Evolutionary conservation across 2,888 invertebrate species (phyloP).

Genomic region (Patella caerulea): DNA sequence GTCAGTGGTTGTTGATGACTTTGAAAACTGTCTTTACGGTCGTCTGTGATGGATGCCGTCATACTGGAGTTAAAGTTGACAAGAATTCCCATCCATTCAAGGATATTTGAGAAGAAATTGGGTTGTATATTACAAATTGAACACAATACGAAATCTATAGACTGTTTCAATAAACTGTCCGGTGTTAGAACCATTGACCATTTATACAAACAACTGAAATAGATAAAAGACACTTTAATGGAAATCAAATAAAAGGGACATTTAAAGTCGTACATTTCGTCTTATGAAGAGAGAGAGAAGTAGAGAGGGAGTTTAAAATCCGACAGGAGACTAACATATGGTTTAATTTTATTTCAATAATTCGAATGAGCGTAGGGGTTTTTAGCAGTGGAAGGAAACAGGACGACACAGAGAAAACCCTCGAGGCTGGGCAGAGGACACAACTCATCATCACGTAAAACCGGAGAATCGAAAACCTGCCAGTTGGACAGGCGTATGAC

Average conservation of each 20-base stretch:
- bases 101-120: constrained; percentile 81
- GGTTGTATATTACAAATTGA: constrained; percentile 88
- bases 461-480: too few relatives aligned
- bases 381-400: too few relatives aligned
- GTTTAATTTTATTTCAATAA: too few relatives aligned
- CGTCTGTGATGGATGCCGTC: constrained; percentile 77
- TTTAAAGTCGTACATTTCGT: too few relatives aligned
- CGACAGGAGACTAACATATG: too few relatives aligned
- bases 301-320: too few relatives aligned
- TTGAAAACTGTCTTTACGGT: constrained; percentile 72
- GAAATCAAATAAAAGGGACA: background rate
- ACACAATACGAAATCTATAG: constrained; percentile 88
- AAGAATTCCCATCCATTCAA: constrained; percentile 79
- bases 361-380: too few relatives aligned
- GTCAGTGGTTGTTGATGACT: constrained; percentile 68
- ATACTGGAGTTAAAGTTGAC: constrained; percentile 71
- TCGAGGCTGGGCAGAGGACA: too few relatives aligned
- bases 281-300: too few relatives aligned
- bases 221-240: constrained; percentile 20
- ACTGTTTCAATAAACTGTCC: constrained; percentile 81
- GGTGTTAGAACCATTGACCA: constrained; percentile 83
- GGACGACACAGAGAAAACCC: too few relatives aligned
- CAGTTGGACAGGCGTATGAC: too few relatives aligned
- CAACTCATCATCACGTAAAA: too few relatives aligned
- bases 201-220: constrained; percentile 78